A percentile compares a stretch with the other conserved stretches of the same genome.
phyloP scores from a whole-genome alignment of 2,113 vertebrate species.

The Gallinago paraguaiae region DNA sequence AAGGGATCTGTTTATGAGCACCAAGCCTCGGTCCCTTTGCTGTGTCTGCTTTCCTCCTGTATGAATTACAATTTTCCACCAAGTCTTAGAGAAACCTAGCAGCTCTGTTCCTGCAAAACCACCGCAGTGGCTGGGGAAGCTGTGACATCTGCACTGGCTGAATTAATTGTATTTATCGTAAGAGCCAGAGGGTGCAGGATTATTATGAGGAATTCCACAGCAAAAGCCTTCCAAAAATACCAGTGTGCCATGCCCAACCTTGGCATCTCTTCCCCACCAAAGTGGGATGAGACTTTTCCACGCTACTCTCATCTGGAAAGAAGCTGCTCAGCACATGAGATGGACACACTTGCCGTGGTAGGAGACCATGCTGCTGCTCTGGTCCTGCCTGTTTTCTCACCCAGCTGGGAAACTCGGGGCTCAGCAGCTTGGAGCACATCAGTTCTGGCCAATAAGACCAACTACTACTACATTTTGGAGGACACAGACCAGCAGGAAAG shows the following conservation, averaged over 20 bases:
- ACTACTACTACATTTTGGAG: neutral
- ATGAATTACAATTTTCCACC: neutral
- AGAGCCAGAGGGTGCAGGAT: neutral
- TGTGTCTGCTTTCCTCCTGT: neutral
- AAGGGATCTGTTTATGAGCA: neutral
- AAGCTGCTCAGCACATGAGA: neutral
- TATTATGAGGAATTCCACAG: neutral
- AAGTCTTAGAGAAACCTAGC: neutral
- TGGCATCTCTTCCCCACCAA: neutral
- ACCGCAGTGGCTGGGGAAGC: neutral
- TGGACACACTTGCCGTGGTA: fast-evolving
- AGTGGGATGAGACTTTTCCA: neutral
- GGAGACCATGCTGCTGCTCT: neutral
- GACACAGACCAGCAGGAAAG: neutral
- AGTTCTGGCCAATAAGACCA: neutral
- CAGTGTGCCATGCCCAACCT: neutral
- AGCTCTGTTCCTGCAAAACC: neutral
- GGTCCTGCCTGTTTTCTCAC: neutral
- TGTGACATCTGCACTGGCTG: neutral
- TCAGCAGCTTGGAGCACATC: neutral
- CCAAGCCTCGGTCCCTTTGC: neutral
- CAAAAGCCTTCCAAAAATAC: neutral
- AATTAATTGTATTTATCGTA: neutral
- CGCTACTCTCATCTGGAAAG: fast-evolving
- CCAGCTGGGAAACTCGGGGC: fast-evolving